phyloP scores from a whole-genome alignment of 2,797 vertebrate genomes.

The Microctenopoma stevenorrisi region DNA sequence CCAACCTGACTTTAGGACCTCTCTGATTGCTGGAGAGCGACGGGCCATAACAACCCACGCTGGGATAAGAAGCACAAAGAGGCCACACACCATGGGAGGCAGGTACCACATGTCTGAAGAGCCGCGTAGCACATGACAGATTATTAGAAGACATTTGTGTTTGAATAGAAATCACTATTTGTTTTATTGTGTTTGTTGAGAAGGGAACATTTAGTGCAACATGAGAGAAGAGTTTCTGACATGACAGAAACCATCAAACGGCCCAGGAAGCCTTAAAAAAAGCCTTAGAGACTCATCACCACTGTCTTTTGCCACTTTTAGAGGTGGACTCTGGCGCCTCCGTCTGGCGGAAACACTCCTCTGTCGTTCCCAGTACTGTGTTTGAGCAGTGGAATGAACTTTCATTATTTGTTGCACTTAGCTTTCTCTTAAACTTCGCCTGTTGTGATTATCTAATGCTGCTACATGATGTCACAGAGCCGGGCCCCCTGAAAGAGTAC shows the following conservation, averaged over 20 bases:
- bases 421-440: not conserved
- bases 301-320: not conserved
- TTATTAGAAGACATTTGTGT: not conserved
- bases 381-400: not conserved
- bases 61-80: constrained; percentile 85
- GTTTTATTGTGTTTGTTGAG: not conserved
- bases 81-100: constrained; percentile 76
- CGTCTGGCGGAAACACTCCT: constrained; percentile 39
- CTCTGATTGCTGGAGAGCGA: constrained; percentile 78
- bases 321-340: constrained; percentile 46
- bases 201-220: not conserved
- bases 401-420: not conserved
- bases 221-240: not conserved
- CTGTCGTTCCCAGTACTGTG: not conserved
- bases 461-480: not conserved
- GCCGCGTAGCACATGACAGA: not conserved
- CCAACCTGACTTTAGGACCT: constrained; percentile 89
- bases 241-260: not conserved
- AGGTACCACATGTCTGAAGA: constrained; percentile 84
- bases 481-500: not conserved
- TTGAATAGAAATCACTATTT: not conserved
- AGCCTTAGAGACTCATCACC: not conserved
- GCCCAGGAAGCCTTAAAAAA: not conserved
- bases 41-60: constrained; percentile 83
- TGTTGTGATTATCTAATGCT: not conserved